Evolutionary conservation across 2,888 invertebrate species (phyloP), one percentile per base, ranked within the genome.

Genomic region (Eledona agricola): DNA sequence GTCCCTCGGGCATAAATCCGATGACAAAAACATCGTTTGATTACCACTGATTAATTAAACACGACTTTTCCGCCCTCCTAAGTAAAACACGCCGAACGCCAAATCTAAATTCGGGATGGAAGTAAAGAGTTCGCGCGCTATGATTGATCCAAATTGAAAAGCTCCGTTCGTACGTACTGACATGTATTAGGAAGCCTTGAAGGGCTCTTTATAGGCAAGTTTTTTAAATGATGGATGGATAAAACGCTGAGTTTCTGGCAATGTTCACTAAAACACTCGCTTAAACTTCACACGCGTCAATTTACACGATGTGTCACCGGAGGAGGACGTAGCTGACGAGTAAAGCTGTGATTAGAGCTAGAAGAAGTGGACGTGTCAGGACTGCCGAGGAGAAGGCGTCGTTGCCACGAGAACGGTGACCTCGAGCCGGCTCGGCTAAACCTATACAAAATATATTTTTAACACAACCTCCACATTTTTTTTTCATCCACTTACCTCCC

Each of bases 401-500:
- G 53, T 66, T 70, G 23, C 66, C 70, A 23, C 70, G 65, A 2
- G 74, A 70, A 19, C 74, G 70, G 52, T 73, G 73, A 10, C 75
- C 77, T 54, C 76, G 66, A 7, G 77, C 76, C 16, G 76, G 76
- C 56, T 77, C 77, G 9, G 76, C 76, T 34, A 76, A 60, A 56
- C 77, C 77, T 77, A 60, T 6, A n/a, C n/a, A n/a, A 59, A 59
- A 28, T 19, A n/a, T 26, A 34, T n/a, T n/a, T n/a, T n/a, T n/a
- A n/a, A n/a, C n/a, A n/a, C n/a, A n/a, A n/a, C n/a, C n/a, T n/a
- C n/a, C n/a, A n/a, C n/a, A n/a, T n/a, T n/a, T n/a, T n/a, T n/a
- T n/a, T n/a, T n/a, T 40, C 26, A 13, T 46, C 45, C 31, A 31
- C 75, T 76, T 67, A 78, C 78, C 78, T 68, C 76, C 78, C 23